These are phyloP conservation scores for Pheosia tremula DNA, from an alignment of 2,888 invertebrate species.

Conservation along the genomic window DNA sequence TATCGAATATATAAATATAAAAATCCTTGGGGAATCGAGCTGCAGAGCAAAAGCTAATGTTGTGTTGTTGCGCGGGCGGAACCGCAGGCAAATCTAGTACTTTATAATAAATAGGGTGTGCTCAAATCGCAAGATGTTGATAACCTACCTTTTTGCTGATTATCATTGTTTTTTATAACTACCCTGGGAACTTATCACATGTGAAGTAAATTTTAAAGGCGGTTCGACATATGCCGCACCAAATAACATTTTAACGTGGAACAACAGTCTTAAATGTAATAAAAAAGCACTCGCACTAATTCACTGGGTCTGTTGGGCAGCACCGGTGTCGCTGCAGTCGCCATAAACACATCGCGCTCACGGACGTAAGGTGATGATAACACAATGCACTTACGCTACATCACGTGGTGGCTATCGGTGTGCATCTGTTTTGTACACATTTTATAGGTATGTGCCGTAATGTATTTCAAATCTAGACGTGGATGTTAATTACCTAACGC, in stretches of 20 bases:
- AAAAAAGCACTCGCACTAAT: conserved; percentile 74
- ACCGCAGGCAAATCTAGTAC: too few species aligned
- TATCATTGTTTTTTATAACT: too few species aligned
- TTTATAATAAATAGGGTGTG: too few species aligned
- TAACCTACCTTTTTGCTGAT: background rate
- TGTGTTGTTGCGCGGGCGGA: too few species aligned
- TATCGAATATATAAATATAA: too few species aligned
- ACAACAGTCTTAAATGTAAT: conserved; percentile 63
- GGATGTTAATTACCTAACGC: too few species aligned
- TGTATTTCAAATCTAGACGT: too few species aligned
- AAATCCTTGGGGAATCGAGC: too few species aligned
- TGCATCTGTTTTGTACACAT: background rate
- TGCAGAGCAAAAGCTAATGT: too few species aligned
- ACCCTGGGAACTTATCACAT: background rate
- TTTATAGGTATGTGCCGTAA: background rate
- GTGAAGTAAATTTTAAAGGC: background rate
- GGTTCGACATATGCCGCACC: conserved; percentile 5
- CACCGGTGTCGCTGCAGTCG: conserved; percentile 36
- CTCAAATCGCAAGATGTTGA: background rate
- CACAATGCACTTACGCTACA: background rate
- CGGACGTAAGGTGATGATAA: conserved; percentile 9
- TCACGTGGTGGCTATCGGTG: background rate
- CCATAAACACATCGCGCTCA: conserved; percentile 49
- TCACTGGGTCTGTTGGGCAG: conserved; percentile 53
- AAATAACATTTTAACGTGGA: conserved; percentile 12